A percentile compares a stretch with the other conserved stretches of the same genome.
Conservation (phyloP, 2,797 vertebrate genomes). For the Pristis pectinata region DNA sequence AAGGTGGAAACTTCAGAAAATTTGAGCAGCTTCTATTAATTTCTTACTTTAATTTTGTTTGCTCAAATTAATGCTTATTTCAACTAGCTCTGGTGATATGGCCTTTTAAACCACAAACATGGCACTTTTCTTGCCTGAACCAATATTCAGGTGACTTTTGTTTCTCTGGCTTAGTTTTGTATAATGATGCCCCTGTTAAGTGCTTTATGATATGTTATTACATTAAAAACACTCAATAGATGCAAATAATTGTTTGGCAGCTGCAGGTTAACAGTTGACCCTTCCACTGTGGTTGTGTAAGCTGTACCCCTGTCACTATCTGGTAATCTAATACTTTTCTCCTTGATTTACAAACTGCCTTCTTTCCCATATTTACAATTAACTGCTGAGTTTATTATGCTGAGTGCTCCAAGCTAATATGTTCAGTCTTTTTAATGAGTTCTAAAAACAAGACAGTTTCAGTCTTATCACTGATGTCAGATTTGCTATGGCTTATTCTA, state of each 20-base stretch:
- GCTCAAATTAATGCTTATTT: too few relatives aligned
- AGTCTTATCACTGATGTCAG: not conserved
- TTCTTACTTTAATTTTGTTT: too few relatives aligned
- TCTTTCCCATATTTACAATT: too few relatives aligned
- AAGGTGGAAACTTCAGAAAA: too few relatives aligned
- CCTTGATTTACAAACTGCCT: not conserved
- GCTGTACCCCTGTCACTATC: not conserved
- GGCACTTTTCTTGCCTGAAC: too few relatives aligned
- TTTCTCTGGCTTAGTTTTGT: not conserved
- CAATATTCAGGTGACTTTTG: too few relatives aligned
- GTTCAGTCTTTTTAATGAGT: not conserved
- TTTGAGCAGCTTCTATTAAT: too few relatives aligned
- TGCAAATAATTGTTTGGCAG: not conserved
- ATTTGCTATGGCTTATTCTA: not conserved
- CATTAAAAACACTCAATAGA: not conserved
- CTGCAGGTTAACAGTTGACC: not conserved
- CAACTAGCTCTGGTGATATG: too few relatives aligned
- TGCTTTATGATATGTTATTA: not conserved
- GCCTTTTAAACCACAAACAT: too few relatives aligned
- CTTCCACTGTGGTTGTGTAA: not conserved
- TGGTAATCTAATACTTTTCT: not conserved
- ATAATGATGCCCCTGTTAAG: not conserved
- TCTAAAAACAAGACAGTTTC: not conserved
- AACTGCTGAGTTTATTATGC: not conserved
- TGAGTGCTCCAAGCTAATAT: not conserved